phyloP scores from a whole-genome alignment of 2,888 invertebrate species.

The Eledone cirrhosa region DNA sequence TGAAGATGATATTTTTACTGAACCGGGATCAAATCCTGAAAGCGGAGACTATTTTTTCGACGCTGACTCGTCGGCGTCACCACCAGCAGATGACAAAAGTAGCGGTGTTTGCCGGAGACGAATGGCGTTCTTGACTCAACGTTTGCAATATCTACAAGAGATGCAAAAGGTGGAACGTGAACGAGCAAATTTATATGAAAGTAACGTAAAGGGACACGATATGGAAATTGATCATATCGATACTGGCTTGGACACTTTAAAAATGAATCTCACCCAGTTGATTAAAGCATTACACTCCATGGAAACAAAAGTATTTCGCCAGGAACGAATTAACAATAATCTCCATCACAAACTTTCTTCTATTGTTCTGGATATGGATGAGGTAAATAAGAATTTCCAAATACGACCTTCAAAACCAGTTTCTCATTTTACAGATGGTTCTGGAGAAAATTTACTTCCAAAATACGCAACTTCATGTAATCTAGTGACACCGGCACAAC shows the following conservation, averaged over 20 bases:
- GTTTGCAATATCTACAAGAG: neutral
- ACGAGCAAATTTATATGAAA: neutral
- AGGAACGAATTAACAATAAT: neutral
- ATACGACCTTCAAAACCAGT: neutral
- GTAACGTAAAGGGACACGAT: neutral
- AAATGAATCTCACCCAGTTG: neutral
- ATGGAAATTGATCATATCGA: neutral
- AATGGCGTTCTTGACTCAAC: neutral
- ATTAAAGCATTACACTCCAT: constrained; percentile 11
- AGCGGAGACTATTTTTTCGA: neutral
- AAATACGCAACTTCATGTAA: neutral
- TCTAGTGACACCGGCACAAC: neutral
- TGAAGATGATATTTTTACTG: neutral
- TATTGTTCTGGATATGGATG: constrained; percentile 17
- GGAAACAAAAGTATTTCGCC: neutral
- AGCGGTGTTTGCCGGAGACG: neutral
- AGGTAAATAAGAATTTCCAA: neutral
- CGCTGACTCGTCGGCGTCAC: neutral
- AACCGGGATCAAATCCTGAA: neutral
- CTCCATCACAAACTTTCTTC: constrained; percentile 14
- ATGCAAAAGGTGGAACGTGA: neutral
- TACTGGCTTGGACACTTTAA: neutral
- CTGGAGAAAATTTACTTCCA: neutral
- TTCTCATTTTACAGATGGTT: neutral
- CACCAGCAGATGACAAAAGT: neutral